Evolutionary conservation across 2,888 invertebrate species (phyloP), one percentile per base, ranked within the genome.

Genomic region (Blastobasis lacticolella): DNA sequence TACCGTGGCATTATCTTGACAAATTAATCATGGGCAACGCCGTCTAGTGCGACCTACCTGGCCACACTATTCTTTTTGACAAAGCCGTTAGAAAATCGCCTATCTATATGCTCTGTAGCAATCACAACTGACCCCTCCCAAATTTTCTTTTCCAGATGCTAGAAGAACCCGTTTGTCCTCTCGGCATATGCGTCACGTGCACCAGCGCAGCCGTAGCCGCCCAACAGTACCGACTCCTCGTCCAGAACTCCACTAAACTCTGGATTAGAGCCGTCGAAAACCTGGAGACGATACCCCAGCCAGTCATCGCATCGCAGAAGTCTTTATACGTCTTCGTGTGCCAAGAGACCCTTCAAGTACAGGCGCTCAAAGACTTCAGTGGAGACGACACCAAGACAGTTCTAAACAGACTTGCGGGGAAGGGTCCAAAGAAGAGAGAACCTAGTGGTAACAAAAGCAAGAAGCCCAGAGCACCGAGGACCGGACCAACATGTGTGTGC

Each of bases 131-230:
- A 23, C 3, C 23, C 3, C 23, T 23, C 23, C 23, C 23, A 23
- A 23, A 23, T 42, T 10, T 42, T 42, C 57, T 45, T 51, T 83
- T 80, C n/a, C 81, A 88, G 87, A 62, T 84, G 49, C 52, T 55
- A 41, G 81, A 80, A 49, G 86, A 85, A 42, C 46, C 58, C 0
- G 54, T 69, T 5, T 72, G 73, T 49, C 87, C 87, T 0, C 57
- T 58, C 10, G 79, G 81, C 4, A 65, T 72, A 0, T 88, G 87
- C 59, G 71, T 73, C 0, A 48, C 69, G 0, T 88, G 87, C 62
- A 73, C 76, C 0, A 69, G 69, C 45, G 57, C 69, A 7, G 80
- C 80, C 1, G 65, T 81, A 23, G 69, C 79, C 5, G 84, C 84
- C 0, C 77, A 74, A 49, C 76, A 84, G 54, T 82, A 85, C 58